Evolutionary conservation across 2,113 vertebrate species (phyloP).

Genomic region (Columbina picui): DNA sequence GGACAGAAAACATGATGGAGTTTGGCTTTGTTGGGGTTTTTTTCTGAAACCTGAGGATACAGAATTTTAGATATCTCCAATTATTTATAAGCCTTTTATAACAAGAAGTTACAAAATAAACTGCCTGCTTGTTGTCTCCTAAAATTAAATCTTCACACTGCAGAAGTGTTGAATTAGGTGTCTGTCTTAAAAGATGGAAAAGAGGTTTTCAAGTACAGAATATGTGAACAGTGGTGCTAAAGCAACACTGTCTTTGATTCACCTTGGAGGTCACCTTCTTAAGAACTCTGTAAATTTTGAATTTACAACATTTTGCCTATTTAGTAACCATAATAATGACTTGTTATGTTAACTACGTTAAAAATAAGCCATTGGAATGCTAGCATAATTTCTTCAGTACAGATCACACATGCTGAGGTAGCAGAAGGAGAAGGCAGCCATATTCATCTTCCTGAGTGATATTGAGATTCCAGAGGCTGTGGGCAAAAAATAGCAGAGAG

Average conservation of each 20-base stretch:
- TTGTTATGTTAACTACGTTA: not conserved
- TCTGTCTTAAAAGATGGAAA: not conserved
- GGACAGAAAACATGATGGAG: not conserved
- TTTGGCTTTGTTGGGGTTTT: not conserved
- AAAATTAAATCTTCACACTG: not conserved
- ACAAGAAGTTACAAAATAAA: not conserved
- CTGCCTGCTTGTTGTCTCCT: not conserved
- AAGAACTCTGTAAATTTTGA: not conserved
- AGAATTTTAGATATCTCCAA: not conserved
- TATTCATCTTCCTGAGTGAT: not conserved
- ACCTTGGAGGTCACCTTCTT: not conserved
- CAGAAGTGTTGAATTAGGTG: not conserved
- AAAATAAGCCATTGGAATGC: not conserved
- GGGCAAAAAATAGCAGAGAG: not conserved
- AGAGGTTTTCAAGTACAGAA: not conserved
- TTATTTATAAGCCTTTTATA: not conserved
- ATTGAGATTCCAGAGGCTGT: rapidly evolving
- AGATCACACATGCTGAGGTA: not conserved
- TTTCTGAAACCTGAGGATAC: not conserved
- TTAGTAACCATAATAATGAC: not conserved
- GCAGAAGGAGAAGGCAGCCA: not conserved
- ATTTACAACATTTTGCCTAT: not conserved
- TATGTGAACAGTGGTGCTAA: not conserved
- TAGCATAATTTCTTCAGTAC: not conserved
- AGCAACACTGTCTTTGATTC: not conserved